Conservation (phyloP, 2,888 invertebrate genomes). For the Gryllus longicercus region DNA sequence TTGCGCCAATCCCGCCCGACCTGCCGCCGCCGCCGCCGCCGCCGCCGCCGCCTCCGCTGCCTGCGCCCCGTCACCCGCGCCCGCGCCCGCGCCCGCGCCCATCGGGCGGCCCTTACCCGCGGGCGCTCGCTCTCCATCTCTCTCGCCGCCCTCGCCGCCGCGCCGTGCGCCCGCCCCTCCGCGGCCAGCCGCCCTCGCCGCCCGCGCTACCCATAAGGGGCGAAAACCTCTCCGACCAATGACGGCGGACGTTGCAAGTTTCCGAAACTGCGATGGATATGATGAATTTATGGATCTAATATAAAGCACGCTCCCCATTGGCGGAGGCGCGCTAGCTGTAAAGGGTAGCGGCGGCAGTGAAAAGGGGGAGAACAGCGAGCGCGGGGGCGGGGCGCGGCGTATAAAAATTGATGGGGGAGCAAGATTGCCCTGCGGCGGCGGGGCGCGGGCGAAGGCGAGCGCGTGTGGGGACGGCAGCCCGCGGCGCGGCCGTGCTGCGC, state of each 20-base stretch:
- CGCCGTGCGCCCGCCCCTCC: slow-evolving; percentile 52
- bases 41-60: neutral
- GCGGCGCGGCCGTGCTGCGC: neutral
- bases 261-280: slow-evolving; percentile 50
- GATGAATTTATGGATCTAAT: slow-evolving; percentile 83
- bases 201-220: slow-evolving; percentile 42
- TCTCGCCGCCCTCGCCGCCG: slow-evolving; percentile 43
- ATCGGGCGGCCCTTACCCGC: slow-evolving; percentile 41
- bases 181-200: slow-evolving; percentile 45
- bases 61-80: slow-evolving; percentile 50
- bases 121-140: slow-evolving; percentile 35
- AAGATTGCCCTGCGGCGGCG: slow-evolving; percentile 22
- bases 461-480: neutral
- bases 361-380: slow-evolving; percentile 25
- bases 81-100: slow-evolving; percentile 50
- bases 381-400: slow-evolving; percentile 21
- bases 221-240: slow-evolving; percentile 37
- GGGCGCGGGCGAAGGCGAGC: neutral
- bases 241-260: slow-evolving; percentile 36
- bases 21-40: neutral
- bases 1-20: slow-evolving; percentile 49
- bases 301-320: slow-evolving; percentile 66
- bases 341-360: neutral
- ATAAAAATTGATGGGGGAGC: slow-evolving; percentile 32
- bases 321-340: slow-evolving; percentile 47